Evolutionary conservation across 2,888 invertebrate species (phyloP).

Genomic region (Meliscaeva auricollis): DNA sequence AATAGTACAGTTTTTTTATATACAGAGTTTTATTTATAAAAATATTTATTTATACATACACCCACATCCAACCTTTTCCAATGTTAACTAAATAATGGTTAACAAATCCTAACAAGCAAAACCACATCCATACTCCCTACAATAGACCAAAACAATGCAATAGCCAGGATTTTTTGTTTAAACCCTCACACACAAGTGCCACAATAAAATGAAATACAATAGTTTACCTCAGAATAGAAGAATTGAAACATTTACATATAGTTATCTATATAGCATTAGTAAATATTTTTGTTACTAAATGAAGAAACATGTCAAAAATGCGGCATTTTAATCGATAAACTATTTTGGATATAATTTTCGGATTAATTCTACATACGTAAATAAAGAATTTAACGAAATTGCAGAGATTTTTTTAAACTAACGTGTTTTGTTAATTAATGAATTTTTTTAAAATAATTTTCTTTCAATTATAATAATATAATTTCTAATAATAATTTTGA

Average conservation of each 20-base stretch:
- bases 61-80: constrained; percentile 77
- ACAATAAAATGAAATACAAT: constrained; percentile 70
- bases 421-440: background rate
- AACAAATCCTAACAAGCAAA: constrained; percentile 65
- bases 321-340: constrained; percentile 26
- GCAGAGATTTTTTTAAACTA: constrained; percentile 82
- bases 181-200: constrained; percentile 79
- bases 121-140: constrained; percentile 80
- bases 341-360: constrained; percentile 48
- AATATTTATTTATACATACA: constrained; percentile 81
- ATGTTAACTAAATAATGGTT: constrained; percentile 78
- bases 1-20: constrained; percentile 84
- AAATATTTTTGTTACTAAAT: constrained; percentile 34
- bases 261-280: constrained; percentile 61
- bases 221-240: constrained; percentile 76
- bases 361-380: constrained; percentile 30
- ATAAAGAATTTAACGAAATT: constrained; percentile 79
- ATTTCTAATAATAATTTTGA: no score
- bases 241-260: constrained; percentile 46
- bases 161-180: constrained; percentile 80
- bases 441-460: no score
- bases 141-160: constrained; percentile 83
- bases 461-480: no score
- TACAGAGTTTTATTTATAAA: constrained; percentile 81
- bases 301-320: constrained; percentile 17